Conservation (phyloP, 2,888 invertebrate species). For the Oscheius sp. region DNA sequence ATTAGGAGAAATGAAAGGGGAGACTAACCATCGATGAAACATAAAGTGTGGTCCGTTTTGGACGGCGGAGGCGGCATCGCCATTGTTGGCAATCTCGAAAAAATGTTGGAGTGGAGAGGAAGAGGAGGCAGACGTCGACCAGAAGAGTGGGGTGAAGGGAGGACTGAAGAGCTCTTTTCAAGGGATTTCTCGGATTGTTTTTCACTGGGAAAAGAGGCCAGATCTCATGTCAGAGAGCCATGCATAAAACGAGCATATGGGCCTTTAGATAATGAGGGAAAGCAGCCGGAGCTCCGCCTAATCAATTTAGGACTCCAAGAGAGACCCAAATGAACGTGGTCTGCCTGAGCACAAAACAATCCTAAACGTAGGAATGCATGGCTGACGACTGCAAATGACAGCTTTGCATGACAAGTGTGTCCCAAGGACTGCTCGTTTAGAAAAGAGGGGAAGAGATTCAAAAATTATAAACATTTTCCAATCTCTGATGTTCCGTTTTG, state of each 20-base stretch:
- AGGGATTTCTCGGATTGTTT: background rate
- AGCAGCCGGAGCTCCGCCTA: background rate
- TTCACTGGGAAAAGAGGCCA: background rate
- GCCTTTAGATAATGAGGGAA: conserved; percentile 6
- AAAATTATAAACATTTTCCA: background rate
- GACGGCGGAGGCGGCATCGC: conserved; percentile 36
- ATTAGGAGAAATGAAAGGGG: background rate
- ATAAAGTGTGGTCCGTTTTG: conserved; percentile 43
- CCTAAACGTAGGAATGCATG: conserved; percentile 6
- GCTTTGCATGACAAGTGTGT: conserved; percentile 8
- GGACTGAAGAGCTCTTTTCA: conserved; percentile 26
- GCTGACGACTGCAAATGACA: background rate
- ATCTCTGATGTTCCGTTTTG: too few species aligned
- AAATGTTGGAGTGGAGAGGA: conserved; percentile 41
- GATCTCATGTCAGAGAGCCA: background rate
- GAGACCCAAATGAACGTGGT: conserved; percentile 3
- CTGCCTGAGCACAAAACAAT: background rate
- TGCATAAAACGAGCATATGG: background rate
- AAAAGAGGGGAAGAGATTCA: background rate
- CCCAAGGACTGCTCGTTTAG: background rate
- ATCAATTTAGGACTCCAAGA: conserved; percentile 19
- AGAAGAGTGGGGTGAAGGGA: conserved; percentile 39
- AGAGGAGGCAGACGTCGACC: conserved; percentile 54
- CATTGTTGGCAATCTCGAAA: conserved; percentile 38
- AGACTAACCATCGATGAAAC: conserved; percentile 38